Base-by-base conservation (phyloP, 2,888 invertebrate genomes). In the Andrena minutula region DNA sequence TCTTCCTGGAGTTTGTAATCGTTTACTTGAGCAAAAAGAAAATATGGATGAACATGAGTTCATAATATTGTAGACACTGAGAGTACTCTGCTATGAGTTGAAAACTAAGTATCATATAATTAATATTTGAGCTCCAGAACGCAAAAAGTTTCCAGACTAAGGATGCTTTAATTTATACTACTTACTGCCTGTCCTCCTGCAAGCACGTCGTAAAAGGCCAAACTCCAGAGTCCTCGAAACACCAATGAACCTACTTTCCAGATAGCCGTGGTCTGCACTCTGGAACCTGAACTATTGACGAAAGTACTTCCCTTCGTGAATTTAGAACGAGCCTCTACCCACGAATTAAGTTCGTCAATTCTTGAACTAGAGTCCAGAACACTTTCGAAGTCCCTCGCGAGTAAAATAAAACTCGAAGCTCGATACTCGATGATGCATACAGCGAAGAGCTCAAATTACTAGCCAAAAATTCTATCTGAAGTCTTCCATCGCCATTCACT, bases 281-380 rank as follows among this genome's bases (percentile, higher is more conserved):
- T 56, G 56, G 23, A 56, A 56, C 56, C 56, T 56, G 56, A 26
- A 56, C 56, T 56, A 26, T 56, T 26, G 26, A 56, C 23, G 56
- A 10, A 56, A 56, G 26, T 23, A 26, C 26, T 56, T 56, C 23
- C 10, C 26, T 56, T 26, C 12, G 23, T 3, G 10, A 26, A 56
- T 56, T 26, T 23, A 10, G 56, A 23, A 26, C 20, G 26, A 26
- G 41, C 56, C 23, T 26, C 23, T 56, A 26, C 10, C 8, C 56
- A 10, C 20, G 23, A 56, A 26, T 56, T 56, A 56, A 23, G 56
- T 26, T 23, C 23, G 56, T 56, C 23, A 56, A 26, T 23, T 56
- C 56, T 26, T 56, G 8, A 56, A 4, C 23, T 56, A 10, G 12
- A 8, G 26, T 23, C 20, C 56, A 26, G 56, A 26, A 23, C 23